Base-by-base conservation (phyloP, 2,113 vertebrate genomes). In the Bubo scandiacus region DNA sequence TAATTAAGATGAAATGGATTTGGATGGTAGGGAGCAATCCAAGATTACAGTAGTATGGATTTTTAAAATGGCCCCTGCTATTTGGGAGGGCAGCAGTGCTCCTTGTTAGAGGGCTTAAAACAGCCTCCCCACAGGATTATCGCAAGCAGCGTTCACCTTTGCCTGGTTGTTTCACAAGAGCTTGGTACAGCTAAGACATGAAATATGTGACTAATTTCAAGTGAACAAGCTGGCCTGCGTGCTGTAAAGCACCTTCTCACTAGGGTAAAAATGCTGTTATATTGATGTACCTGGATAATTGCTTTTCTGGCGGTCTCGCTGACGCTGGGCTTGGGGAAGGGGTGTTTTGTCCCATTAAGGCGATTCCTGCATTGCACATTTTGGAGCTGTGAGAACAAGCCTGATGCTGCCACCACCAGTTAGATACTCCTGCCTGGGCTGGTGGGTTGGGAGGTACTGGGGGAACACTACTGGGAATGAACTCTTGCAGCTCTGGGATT, bases 1-100 rank as follows among this genome's bases (percentile, higher is more conserved):
- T 89, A 91, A 92, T 97, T 90, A 95, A 86, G 85, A 66, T 83
- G 73, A 73, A 61, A 75, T 85, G 90, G 87, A 77, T 94, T 96
- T 90, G 87, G 51, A 68, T 90, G 58, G 71, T 92, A 90, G 74
- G 52, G 84, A 94, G n/a, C 95, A 91, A 95, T 95, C 88, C 81
- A 62, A 85, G 92, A 89, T 94, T 91, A 96, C 88, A 92, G 19
- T 14, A 51, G 65, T 81, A 88, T 66, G 58, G 49, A 20, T 73
- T 84, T 92, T 82, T 16, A 5, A 91, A 90, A 49, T 66, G 77
- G 66, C 38, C 57, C 54, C 49, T 72, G 70, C 70, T 88, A 10
- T 90, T 67, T 88, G 89, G 54, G 67, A 92, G 86, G 89, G 91
- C 84, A 77, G 74, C 51, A 81, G 93, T 47, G 75, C 86, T 95